These are phyloP conservation scores for Drosophila truncata DNA, from an alignment of 1,140 invertebrate species.

Conservation along the genomic window DNA sequence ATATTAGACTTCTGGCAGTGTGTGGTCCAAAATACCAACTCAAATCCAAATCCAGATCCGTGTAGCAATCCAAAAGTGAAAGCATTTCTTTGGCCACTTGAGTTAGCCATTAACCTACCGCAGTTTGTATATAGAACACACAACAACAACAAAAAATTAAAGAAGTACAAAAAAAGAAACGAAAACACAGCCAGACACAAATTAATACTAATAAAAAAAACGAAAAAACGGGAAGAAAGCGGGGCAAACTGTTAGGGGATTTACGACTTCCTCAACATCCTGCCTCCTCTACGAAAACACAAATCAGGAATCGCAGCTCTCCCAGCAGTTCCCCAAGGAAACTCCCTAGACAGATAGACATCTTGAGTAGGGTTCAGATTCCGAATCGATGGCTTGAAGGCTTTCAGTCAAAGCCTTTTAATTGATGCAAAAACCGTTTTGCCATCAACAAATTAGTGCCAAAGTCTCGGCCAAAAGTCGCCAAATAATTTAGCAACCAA, in stretches of 20 bases:
- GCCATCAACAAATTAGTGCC: constrained; percentile 72
- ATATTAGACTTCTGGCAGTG: constrained; percentile 57
- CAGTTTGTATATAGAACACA: constrained; percentile 70
- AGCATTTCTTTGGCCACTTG: constrained; percentile 72
- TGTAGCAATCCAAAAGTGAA: constrained; percentile 51
- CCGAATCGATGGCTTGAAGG: constrained; percentile 48
- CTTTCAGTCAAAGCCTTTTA: constrained; percentile 79
- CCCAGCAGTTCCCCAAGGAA: constrained; percentile 14
- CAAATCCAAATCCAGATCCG: constrained; percentile 16
- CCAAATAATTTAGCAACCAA: constrained; percentile 71
- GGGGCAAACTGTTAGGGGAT: constrained; percentile 69
- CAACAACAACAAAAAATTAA: no score
- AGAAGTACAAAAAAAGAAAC: constrained; percentile 30
- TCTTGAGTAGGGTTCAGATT: constrained; percentile 73
- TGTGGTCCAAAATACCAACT: constrained; percentile 62
- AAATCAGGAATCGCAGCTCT: constrained; percentile 32
- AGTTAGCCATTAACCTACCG: constrained; percentile 75
- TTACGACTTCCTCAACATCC: constrained; percentile 79
- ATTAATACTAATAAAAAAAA: constrained; percentile 77
- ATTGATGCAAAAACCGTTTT: constrained; percentile 61
- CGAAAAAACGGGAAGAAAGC: constrained; percentile 18
- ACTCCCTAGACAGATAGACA: constrained; percentile 68
- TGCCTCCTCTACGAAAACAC: constrained; percentile 24
- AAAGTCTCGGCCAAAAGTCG: constrained; percentile 48
- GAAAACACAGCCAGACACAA: constrained; percentile 39